Evolutionary conservation across 2,113 vertebrate genomes (phyloP).

Genomic region (Carassius auratus): DNA sequence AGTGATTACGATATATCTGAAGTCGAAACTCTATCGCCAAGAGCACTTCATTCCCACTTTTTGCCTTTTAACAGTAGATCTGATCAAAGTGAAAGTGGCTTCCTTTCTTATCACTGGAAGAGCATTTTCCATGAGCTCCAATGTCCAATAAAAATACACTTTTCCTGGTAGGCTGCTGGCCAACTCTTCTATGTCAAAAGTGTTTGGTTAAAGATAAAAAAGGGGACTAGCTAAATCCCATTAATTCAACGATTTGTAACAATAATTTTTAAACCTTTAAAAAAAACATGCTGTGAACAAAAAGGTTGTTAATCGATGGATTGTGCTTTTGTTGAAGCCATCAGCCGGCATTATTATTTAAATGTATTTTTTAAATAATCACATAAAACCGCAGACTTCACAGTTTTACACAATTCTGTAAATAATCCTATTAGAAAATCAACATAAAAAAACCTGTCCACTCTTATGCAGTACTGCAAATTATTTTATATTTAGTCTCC

Average conservation of each 20-base stretch:
- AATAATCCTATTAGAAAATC: background rate
- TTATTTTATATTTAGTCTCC: background rate
- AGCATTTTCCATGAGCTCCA: constrained; percentile 27
- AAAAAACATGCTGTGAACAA: background rate
- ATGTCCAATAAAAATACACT: constrained; percentile 8
- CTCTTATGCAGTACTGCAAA: background rate
- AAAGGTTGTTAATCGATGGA: background rate
- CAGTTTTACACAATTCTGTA: background rate
- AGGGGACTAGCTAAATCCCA: background rate
- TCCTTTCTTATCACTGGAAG: constrained; percentile 22
- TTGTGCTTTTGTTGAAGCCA: background rate
- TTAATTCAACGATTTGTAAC: background rate
- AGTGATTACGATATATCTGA: constrained; percentile 51
- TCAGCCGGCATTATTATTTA: background rate
- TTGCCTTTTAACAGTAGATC: constrained; percentile 39
- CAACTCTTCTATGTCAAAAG: background rate
- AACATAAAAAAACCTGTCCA: background rate
- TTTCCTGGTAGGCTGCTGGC: constrained; percentile 1
- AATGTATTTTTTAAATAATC: background rate
- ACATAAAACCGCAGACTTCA: background rate
- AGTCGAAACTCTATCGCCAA: constrained; percentile 10
- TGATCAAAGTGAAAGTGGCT: constrained; percentile 23
- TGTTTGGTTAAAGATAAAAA: background rate
- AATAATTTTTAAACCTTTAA: too few relatives aligned
- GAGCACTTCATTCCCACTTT: constrained; percentile 30